Percentiles rank a stretch among this genome's conserved stretches.
phyloP scores from a whole-genome alignment of 2,888 invertebrate species.

The Adelphocoris suturalis region DNA sequence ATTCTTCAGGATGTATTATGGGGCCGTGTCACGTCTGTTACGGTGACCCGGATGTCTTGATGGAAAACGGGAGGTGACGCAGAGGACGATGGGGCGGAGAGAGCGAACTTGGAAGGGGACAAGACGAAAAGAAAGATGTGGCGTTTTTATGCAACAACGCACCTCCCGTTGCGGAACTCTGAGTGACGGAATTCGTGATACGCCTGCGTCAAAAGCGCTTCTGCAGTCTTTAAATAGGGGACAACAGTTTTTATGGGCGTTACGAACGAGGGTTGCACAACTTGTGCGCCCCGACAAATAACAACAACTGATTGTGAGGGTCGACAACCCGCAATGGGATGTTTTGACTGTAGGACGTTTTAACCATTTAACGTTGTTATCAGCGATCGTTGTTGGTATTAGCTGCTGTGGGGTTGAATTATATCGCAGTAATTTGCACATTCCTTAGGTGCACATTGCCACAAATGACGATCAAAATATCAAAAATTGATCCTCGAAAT shows the following conservation, averaged over 20 bases:
- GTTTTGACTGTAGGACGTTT: background rate
- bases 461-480: no score
- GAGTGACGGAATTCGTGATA: constrained; percentile 15
- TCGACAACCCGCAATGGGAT: background rate
- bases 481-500: no score
- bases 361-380: no score
- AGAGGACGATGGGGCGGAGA: background rate
- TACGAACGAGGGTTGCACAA: constrained; percentile 5
- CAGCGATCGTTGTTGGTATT: no score
- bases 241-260: background rate
- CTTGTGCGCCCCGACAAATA: background rate
- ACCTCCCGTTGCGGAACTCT: constrained; percentile 2
- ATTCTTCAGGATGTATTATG: background rate
- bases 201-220: background rate
- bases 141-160: constrained; percentile 13
- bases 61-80: background rate
- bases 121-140: constrained; percentile 24
- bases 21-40: background rate
- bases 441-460: no score
- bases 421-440: no score
- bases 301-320: background rate
- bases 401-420: no score
- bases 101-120: background rate
- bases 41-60: background rate
- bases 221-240: constrained; percentile 31